phyloP scores from a whole-genome alignment of 2,797 vertebrate species.

The Hapalemur alaotrensis region DNA sequence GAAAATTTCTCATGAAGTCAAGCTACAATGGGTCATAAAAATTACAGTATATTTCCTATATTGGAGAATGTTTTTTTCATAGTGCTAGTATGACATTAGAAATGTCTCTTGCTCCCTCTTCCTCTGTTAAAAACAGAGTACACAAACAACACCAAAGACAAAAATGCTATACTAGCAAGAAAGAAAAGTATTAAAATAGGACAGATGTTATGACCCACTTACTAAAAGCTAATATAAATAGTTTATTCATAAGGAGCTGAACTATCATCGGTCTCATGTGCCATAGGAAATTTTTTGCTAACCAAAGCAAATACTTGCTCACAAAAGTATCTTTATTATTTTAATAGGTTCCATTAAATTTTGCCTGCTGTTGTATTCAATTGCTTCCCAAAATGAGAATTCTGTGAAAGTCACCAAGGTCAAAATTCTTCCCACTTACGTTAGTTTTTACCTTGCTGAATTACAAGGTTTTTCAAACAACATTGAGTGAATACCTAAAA shows the following conservation, averaged over 20 bases:
- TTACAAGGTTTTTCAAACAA: not conserved
- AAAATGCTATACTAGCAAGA: not conserved
- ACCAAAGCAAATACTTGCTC: constrained; percentile 29
- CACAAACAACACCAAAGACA: not conserved
- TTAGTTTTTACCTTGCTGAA: not conserved
- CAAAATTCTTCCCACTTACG: not conserved
- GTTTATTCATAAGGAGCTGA: constrained; percentile 12
- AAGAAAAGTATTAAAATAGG: not conserved
- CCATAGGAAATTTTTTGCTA: not conserved
- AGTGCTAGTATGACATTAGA: not conserved
- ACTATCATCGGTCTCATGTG: not conserved
- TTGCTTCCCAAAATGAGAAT: not conserved
- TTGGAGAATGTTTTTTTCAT: not conserved
- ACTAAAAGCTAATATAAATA: constrained; percentile 21
- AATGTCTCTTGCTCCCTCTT: not conserved
- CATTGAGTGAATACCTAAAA: not conserved
- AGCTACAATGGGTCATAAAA: not conserved
- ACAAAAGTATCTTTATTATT: constrained; percentile 40
- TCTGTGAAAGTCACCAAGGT: not conserved
- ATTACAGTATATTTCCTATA: not conserved
- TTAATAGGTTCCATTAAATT: constrained; percentile 40
- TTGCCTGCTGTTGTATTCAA: not conserved
- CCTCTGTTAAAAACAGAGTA: not conserved
- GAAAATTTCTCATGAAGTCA: not conserved
- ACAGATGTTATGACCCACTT: constrained; percentile 46